Percentiles rank a stretch among this genome's conserved stretches.
Conservation (phyloP, 2,797 vertebrate genomes). For the Lithobates sylvaticus region DNA sequence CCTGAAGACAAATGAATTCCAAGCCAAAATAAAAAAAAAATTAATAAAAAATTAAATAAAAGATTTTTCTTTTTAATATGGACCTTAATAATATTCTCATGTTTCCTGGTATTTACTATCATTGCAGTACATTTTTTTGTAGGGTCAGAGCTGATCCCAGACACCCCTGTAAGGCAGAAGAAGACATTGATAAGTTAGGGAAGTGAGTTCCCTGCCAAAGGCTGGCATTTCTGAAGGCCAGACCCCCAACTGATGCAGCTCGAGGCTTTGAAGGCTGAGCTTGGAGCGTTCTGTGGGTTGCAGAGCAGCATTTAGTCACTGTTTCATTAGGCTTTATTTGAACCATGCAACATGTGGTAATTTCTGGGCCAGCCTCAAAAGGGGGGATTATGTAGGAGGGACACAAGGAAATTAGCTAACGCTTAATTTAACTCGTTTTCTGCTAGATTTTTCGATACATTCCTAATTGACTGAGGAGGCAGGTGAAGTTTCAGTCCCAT, state of each 20-base stretch:
- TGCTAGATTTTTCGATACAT: slow-evolving; percentile 98
- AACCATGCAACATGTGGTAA: slow-evolving; percentile 98
- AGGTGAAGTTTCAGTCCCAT: slow-evolving; percentile 97
- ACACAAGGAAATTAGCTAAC: slow-evolving; percentile 95
- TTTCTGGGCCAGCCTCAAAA: slow-evolving; percentile 92
- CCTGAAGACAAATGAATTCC: too few relatives aligned
- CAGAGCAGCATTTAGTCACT: slow-evolving; percentile 92
- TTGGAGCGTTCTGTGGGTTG: slow-evolving; percentile 80
- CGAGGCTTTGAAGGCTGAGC: slow-evolving; percentile 84
- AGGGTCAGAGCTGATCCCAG: too few relatives aligned
- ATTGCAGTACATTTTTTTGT: too few relatives aligned
- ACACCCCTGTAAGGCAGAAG: too few relatives aligned
- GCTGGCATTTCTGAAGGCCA: slow-evolving; percentile 73
- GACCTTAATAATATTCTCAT: too few relatives aligned
- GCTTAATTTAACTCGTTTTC: slow-evolving; percentile 99
- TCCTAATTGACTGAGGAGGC: slow-evolving; percentile 99
- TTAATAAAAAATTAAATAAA: too few relatives aligned
- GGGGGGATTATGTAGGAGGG: slow-evolving; percentile 93
- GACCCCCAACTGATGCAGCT: slow-evolving; percentile 79
- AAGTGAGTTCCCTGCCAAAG: slow-evolving; percentile 77
- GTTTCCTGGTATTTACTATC: too few relatives aligned
- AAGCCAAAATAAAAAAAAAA: too few relatives aligned
- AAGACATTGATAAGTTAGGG: slow-evolving; percentile 79
- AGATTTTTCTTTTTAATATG: too few relatives aligned
- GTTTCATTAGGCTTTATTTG: slow-evolving; percentile 98